Evolutionary conservation across 2,113 vertebrate genomes (phyloP).

Genomic region (Macaca nemestrina): DNA sequence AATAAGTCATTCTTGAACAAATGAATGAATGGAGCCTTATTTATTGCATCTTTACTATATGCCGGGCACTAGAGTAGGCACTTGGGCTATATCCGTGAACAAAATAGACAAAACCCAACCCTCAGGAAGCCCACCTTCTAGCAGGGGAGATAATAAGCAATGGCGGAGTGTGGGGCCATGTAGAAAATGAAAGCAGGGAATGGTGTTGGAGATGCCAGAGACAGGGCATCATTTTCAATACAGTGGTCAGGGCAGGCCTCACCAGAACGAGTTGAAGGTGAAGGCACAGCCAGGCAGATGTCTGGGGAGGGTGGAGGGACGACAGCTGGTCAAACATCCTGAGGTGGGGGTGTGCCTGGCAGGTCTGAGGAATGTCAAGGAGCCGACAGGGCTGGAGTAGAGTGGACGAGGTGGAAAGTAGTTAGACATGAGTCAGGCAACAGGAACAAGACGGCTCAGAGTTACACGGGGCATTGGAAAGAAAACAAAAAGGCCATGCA

Average conservation of each 20-base stretch:
- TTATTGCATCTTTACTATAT: background rate
- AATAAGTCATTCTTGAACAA: background rate
- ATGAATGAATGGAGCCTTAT: background rate
- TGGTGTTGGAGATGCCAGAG: background rate
- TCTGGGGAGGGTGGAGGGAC: background rate
- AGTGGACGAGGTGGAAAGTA: background rate
- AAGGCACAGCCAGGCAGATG: background rate
- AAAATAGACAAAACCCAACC: background rate
- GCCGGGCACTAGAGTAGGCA: background rate
- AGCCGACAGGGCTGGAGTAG: background rate
- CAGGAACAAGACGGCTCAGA: accelerated
- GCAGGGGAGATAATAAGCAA: background rate
- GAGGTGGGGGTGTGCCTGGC: background rate
- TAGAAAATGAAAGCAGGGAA: background rate
- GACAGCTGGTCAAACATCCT: background rate
- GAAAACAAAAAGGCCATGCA: background rate
- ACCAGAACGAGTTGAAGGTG: background rate
- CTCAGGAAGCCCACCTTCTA: background rate
- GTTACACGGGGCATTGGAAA: background rate
- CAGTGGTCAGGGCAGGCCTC: background rate
- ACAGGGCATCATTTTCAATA: background rate
- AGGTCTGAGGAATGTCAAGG: background rate
- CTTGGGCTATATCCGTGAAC: background rate
- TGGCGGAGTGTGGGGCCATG: background rate
- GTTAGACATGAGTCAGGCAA: background rate